These are phyloP conservation scores for Tor tambroides DNA, from an alignment of 2,113 vertebrate species.

Conservation along the genomic window DNA sequence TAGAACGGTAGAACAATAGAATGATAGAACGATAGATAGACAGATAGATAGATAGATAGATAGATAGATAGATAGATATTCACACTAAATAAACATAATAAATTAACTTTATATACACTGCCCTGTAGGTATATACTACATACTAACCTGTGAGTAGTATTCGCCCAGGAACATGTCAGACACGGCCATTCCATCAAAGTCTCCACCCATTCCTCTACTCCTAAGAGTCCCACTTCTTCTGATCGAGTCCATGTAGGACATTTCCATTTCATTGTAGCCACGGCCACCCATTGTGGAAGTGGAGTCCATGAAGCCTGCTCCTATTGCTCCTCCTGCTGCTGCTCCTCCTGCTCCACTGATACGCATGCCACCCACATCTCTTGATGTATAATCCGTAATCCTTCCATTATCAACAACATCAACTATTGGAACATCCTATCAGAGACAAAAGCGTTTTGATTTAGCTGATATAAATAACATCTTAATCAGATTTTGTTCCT, in stretches of 20 bases:
- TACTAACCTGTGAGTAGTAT: conserved; percentile 73
- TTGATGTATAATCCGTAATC: accelerated
- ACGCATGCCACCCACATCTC: neutral
- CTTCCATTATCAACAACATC: too few species aligned
- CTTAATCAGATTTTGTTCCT: neutral
- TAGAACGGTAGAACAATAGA: neutral
- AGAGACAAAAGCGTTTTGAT: neutral
- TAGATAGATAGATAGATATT: neutral
- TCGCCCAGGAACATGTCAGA: conserved; percentile 59
- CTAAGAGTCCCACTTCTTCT: neutral
- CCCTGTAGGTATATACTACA: conserved; percentile 1
- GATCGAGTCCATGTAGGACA: neutral
- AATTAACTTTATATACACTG: neutral
- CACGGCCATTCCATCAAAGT: conserved; percentile 65
- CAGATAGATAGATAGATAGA: neutral
- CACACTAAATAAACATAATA: too few species aligned
- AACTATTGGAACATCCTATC: conserved; percentile 66
- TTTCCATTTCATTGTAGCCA: conserved; percentile 14
- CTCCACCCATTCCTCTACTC: conserved; percentile 8
- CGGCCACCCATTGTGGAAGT: conserved; percentile 29
- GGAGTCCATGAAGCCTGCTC: neutral
- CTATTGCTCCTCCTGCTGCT: too few species aligned
- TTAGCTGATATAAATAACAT: neutral
- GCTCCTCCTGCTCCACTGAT: neutral
- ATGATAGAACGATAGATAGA: neutral